Percentiles rank a stretch among this genome's conserved stretches.
phyloP scores from a whole-genome alignment of 2,113 vertebrate genomes.

The Gnathonemus longibarbis region DNA sequence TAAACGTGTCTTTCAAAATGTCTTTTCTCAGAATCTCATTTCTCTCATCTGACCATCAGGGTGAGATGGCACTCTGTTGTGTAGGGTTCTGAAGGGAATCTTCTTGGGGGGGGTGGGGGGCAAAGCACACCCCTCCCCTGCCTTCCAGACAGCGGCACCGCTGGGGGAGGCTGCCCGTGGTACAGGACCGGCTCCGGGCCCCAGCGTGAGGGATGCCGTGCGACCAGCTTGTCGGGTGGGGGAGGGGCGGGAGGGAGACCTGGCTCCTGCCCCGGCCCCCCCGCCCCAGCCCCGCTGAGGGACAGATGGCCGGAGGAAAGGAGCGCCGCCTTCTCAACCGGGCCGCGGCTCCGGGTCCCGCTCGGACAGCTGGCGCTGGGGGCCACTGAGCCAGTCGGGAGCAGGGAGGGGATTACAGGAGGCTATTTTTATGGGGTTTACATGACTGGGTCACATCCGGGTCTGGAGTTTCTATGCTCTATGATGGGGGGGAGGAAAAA shows the following conservation, averaged over 20 bases:
- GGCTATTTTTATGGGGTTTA: slow-evolving; percentile 31
- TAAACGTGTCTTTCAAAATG: background rate
- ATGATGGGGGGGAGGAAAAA: background rate
- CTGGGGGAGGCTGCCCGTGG: background rate
- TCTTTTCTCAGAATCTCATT: background rate
- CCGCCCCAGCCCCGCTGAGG: background rate
- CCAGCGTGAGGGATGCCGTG: background rate
- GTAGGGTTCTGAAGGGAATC: too few species aligned
- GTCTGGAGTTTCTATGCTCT: background rate
- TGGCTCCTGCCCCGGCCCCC: background rate
- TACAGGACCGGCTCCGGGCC: background rate
- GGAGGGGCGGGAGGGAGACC: background rate
- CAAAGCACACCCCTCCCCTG: background rate
- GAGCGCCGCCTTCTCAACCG: background rate
- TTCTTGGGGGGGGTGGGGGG: too few species aligned
- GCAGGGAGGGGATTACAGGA: slow-evolving; percentile 32
- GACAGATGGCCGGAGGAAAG: slow-evolving; percentile 22
- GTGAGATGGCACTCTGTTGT: background rate
- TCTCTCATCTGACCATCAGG: background rate
- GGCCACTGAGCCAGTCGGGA: background rate
- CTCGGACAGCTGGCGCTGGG: slow-evolving; percentile 31
- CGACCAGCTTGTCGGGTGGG: background rate
- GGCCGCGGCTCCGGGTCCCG: background rate
- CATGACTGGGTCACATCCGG: slow-evolving; percentile 1
- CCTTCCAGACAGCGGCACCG: background rate